Base-by-base conservation (phyloP, 2,888 invertebrate species). In the Acronicta aceris region DNA sequence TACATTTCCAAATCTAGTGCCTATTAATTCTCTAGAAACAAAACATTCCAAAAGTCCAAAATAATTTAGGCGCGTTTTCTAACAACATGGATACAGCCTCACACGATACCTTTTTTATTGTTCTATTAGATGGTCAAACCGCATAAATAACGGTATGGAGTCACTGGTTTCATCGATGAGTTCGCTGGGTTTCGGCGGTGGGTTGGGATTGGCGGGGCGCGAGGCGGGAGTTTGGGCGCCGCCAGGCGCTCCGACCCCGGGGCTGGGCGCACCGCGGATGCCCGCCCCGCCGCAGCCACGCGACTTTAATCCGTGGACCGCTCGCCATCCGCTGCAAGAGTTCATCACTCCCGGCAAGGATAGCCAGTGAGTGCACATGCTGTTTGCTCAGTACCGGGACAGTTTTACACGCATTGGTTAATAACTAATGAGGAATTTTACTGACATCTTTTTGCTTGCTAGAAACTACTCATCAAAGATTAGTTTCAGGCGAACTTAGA, bases 221-320 rank as follows among this genome's bases (percentile, higher is more conserved):
- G 75, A 82, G 81, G 80, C 81, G 62, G 85, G 79, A 41, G 88
- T 86, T 79, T 87, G 89, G 89, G 85, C 85, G 38, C 85, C 87
- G 52, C 83, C 83, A 16, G 73, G 72, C 66, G 59, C 65, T 15
- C 40, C 52, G 33, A 48, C 45, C 25, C 38, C 65, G 43, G 73
- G 61, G 48, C 43, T 48, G 55, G 53, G 59, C 45, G 55, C 79
- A 25, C 71, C 75, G 53, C 72, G 74, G 64, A 48, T 65, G 57
- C 73, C 76, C 40, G 65, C 65, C 53, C 66, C 73, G 41, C 79
- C 80, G 48, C 74, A 78, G 55, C 69, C 83, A 52, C 79, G 77
- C 30, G 88, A 89, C 79, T 94, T 91, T 84, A 93, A 94, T 83
- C 91, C 90, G 12, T 94, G 93, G 93, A 93, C 93, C 8, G 87